Percentiles rank a stretch among this genome's conserved stretches.
Conservation (phyloP, 2,888 invertebrate species). For the Acanthococcus lagerstroemiae region DNA sequence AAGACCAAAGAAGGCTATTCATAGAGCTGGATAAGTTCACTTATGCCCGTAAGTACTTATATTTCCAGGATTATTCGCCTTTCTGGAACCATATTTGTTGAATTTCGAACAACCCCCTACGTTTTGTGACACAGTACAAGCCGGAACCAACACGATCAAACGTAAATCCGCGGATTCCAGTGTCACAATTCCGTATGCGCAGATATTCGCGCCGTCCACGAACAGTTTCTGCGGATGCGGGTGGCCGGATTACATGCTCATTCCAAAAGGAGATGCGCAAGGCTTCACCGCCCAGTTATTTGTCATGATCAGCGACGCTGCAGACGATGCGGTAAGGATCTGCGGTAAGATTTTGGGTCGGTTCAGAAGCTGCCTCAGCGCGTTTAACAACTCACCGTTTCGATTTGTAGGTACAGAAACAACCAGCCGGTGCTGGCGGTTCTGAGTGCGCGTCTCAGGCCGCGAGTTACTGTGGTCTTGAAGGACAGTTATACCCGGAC, state of each 20-base stretch:
- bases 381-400: too few relatives aligned
- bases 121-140: slow-evolving; percentile 50
- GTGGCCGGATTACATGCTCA: slow-evolving; percentile 43
- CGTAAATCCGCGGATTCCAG: slow-evolving; percentile 61
- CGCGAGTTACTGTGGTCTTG: slow-evolving; percentile 67
- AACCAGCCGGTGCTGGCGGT: too few relatives aligned
- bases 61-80: background rate
- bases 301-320: slow-evolving; percentile 41
- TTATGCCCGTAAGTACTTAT: slow-evolving; percentile 47
- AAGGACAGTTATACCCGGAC: slow-evolving; percentile 69
- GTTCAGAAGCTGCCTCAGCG: too few relatives aligned
- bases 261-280: slow-evolving; percentile 41
- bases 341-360: too few relatives aligned
- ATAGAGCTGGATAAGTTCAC: slow-evolving; percentile 64
- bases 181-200: slow-evolving; percentile 71
- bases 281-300: slow-evolving; percentile 41
- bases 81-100: background rate
- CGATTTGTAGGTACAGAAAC: too few relatives aligned
- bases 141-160: slow-evolving; percentile 56
- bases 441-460: too few relatives aligned
- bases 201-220: slow-evolving; percentile 66
- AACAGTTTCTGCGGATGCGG: slow-evolving; percentile 70
- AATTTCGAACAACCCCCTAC: background rate
- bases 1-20: slow-evolving; percentile 54
- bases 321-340: slow-evolving; percentile 38